Percentiles rank a stretch among this genome's conserved stretches.
Conservation (phyloP, 2,113 vertebrate genomes). For the Larimichthys crocea region DNA sequence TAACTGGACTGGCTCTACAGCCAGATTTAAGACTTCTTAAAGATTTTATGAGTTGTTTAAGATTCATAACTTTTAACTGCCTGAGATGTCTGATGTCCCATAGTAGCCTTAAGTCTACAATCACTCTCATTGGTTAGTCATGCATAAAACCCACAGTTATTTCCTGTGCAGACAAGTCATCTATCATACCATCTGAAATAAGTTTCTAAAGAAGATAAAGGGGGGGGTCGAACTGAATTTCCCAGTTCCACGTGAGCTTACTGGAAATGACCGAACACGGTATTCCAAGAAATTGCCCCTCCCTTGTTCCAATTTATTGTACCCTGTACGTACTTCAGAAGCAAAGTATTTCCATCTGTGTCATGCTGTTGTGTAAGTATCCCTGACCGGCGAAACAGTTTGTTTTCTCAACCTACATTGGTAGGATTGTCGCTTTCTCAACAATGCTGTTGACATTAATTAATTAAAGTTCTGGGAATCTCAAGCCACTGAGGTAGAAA, state of each 20-base stretch:
- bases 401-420: not conserved
- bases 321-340: not conserved
- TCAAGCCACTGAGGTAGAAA: too few relatives aligned
- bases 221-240: not conserved
- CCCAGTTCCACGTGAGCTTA: slow-evolving; percentile 41
- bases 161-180: slow-evolving; percentile 26
- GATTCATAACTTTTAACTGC: not conserved
- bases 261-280: slow-evolving; percentile 62
- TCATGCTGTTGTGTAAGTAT: not conserved
- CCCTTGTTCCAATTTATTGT: not conserved
- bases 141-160: slow-evolving; percentile 22
- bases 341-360: slow-evolving; percentile 37
- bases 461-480: slow-evolving; percentile 21
- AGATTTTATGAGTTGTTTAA: not conserved
- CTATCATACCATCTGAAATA: too few relatives aligned
- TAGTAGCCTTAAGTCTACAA: not conserved
- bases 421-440: not conserved
- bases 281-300: slow-evolving; percentile 43
- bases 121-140: not conserved
- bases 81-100: not conserved
- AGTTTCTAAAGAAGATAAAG: not conserved
- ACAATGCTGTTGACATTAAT: not conserved
- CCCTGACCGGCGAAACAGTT: accelerated
- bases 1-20: too few relatives aligned
- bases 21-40: too few relatives aligned